These are phyloP conservation scores for Hipparchia semele DNA, from an alignment of 2,888 invertebrate species.

Conservation along the genomic window DNA sequence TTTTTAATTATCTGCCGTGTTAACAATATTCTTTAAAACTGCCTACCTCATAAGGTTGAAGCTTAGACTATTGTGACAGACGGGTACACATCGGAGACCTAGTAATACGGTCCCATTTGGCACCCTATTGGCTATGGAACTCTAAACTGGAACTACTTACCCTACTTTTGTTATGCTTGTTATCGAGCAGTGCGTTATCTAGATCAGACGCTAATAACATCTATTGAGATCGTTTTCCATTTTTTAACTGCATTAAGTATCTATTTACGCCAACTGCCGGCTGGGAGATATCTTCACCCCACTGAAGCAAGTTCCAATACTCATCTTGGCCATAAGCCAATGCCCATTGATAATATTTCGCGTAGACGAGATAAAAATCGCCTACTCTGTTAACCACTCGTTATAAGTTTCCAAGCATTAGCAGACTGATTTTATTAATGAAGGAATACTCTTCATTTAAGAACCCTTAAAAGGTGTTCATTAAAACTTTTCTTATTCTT, in stretches of 20 bases:
- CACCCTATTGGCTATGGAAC: too few relatives aligned
- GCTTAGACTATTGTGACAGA: too few relatives aligned
- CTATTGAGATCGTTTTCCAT: slow-evolving; percentile 8
- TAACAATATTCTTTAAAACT: too few relatives aligned
- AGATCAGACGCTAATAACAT: background rate
- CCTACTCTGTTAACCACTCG: slow-evolving; percentile 51
- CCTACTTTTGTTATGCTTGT: too few relatives aligned
- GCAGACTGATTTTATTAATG: slow-evolving; percentile 6
- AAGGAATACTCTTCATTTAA: background rate
- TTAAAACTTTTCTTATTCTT: background rate
- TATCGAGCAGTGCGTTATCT: background rate
- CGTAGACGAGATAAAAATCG: slow-evolving; percentile 63
- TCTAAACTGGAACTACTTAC: too few relatives aligned
- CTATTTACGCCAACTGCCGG: slow-evolving; percentile 29
- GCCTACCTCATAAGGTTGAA: too few relatives aligned
- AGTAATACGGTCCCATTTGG: too few relatives aligned
- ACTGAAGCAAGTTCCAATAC: slow-evolving; percentile 51
- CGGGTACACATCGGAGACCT: too few relatives aligned
- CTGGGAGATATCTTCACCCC: slow-evolving; percentile 30
- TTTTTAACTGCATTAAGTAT: slow-evolving; percentile 25
- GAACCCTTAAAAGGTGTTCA: background rate
- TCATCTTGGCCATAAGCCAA: slow-evolving; percentile 65
- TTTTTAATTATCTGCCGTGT: too few relatives aligned
- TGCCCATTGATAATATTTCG: slow-evolving; percentile 63
- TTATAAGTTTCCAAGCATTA: slow-evolving; percentile 34